Base-by-base conservation (phyloP, 2,797 vertebrate species). In the Decapterus maruadsi region DNA sequence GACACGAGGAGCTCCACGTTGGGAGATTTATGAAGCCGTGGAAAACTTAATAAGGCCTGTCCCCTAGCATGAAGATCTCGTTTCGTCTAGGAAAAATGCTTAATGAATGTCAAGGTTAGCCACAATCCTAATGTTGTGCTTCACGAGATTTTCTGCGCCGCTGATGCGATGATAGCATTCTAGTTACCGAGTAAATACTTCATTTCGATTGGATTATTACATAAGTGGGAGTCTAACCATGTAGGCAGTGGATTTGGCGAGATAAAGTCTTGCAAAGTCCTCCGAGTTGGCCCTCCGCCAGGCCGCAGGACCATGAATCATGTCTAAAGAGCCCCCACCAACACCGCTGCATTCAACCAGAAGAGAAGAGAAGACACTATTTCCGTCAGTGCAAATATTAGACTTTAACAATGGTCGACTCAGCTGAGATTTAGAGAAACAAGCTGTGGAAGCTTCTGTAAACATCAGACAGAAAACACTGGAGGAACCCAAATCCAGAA, bases 1-100 rank as follows among this genome's bases (percentile, higher is more conserved):
- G 88, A 71, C 78, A 53, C 20, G 54, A 63, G 19, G 34, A 62
- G 73, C 68, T 81, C 68, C 72, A 72, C 72, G 78, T 68, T 68
- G 80, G 69, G 73, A 90, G 82, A 74, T 85, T 91, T 90, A 90
- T 84, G 80, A 90, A 90, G 81, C 72, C 5, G 67, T 67, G 79
- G 89, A 89, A 93, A 92, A 84, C 63, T 69, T 88, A 86, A 92
- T 81, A 85, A 72, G 79, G 73, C 62, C 56, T 62, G 45, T 80
- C 64, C 80, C 68, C 42, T 72, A 50, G 64, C 75, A 72, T 68
- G 61, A 85, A 84, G 89, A 88, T 93, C 81, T 73, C 14, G 61
- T 90, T 91, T 88, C 75, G n/a, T 69, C 59, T 19, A 12, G 81
- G 78, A 89, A 90, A 89, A 90, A 81, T 65, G 82, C 88, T 87